These are phyloP conservation scores for Nycticebus coucang DNA, from an alignment of 2,113 vertebrate species.

Conservation along the genomic window DNA sequence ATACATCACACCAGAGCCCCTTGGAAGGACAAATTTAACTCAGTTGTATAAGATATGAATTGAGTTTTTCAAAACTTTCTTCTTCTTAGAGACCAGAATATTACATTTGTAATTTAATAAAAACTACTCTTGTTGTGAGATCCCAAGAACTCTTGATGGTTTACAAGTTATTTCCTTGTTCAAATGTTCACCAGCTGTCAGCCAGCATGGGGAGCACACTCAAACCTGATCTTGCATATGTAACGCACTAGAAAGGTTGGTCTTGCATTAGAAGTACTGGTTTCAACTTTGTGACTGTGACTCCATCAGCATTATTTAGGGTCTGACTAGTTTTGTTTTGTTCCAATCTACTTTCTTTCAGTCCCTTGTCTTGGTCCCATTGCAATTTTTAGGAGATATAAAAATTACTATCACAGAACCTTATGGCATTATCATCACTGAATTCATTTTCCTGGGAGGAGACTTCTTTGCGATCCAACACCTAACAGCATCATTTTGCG, in stretches of 20 bases:
- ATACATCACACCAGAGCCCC: neutral
- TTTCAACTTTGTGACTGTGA: neutral
- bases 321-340: neutral
- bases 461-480: neutral
- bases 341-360: neutral
- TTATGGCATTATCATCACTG: neutral
- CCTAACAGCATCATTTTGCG: neutral
- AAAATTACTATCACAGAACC: neutral
- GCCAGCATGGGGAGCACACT: neutral
- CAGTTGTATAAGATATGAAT: neutral
- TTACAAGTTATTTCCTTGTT: neutral
- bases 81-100: slow-evolving; percentile 16
- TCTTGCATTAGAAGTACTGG: neutral
- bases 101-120: neutral
- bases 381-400: neutral
- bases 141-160: neutral
- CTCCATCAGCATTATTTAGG: neutral
- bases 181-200: neutral
- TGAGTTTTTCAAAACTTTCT: neutral
- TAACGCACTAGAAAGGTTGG: too few species aligned
- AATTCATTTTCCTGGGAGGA: neutral
- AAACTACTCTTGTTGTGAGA: neutral
- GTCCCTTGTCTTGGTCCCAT: neutral
- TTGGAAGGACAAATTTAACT: neutral
- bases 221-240: too few species aligned